phyloP scores from a whole-genome alignment of 2,797 vertebrate genomes.

The Lacerta viridis region DNA sequence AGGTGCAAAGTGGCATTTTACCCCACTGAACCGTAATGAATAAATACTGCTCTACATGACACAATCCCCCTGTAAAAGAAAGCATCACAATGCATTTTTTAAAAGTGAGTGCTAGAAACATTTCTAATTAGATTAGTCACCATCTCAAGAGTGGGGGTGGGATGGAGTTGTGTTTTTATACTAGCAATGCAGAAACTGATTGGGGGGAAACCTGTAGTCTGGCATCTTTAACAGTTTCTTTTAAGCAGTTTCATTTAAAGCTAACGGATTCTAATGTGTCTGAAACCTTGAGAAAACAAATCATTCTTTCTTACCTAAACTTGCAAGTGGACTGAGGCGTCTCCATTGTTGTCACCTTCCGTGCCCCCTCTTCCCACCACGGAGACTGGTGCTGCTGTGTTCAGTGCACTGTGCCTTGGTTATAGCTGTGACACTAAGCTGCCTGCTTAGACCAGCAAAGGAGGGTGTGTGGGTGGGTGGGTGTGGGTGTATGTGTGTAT shows the following conservation, averaged over 20 bases:
- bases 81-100: conserved; percentile 54
- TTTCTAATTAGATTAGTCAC: conserved; percentile 66
- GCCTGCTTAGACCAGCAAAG: conserved; percentile 73
- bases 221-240: conserved; percentile 59
- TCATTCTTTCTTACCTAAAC: conserved; percentile 81
- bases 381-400: conserved; percentile 78
- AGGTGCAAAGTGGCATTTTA: conserved; percentile 68
- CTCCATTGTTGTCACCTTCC: conserved; percentile 77
- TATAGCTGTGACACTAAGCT: conserved; percentile 81
- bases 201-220: conserved; percentile 48
- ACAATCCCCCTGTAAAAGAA: conserved; percentile 59
- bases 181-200: conserved; percentile 68
- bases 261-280: conserved; percentile 67
- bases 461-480: conserved; percentile 10
- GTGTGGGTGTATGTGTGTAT: not conserved
- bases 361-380: conserved; percentile 76
- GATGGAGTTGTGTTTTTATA: not conserved
- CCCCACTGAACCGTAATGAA: conserved; percentile 8
- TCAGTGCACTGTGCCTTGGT: conserved; percentile 77
- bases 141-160: conserved; percentile 26
- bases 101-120: conserved; percentile 54
- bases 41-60: conserved; percentile 59
- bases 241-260: conserved; percentile 49
- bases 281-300: conserved; percentile 62
- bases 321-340: conserved; percentile 78